Conservation (phyloP, 2,113 vertebrate species). For the Pluvianellus socialis region DNA sequence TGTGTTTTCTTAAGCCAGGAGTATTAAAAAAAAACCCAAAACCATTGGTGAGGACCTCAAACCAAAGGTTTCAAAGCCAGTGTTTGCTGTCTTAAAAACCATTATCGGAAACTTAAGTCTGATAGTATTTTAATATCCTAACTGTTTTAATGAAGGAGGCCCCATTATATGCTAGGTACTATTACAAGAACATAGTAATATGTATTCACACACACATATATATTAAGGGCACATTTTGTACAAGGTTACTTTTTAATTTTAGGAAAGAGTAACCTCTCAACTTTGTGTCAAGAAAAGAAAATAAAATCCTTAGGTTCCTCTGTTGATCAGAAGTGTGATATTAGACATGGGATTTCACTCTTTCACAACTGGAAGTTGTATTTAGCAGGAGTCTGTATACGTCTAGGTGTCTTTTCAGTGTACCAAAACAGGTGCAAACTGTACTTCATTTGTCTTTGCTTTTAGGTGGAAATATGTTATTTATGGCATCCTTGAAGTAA, state of each 20-base stretch:
- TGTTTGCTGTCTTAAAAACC: not conserved
- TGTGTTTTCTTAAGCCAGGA: not conserved
- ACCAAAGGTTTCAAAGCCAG: not conserved
- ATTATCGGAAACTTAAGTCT: not conserved
- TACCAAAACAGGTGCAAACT: not conserved
- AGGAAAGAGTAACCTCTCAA: not conserved
- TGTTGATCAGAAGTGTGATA: not conserved
- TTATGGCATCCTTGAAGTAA: conserved; percentile 86
- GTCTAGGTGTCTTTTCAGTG: not conserved
- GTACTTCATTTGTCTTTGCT: not conserved
- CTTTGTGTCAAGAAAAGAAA: not conserved
- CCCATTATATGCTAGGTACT: not conserved
- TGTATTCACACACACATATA: not conserved
- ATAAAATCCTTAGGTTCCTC: not conserved
- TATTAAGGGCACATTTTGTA: not conserved
- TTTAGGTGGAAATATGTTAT: conserved; percentile 92
- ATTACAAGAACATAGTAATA: not conserved
- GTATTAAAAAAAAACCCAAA: not conserved
- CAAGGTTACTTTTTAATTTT: not conserved
- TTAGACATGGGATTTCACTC: not conserved
- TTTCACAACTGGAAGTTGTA: not conserved
- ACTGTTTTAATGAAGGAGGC: not conserved
- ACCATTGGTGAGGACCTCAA: not conserved
- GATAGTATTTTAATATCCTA: not conserved
- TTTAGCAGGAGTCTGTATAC: not conserved